These are phyloP conservation scores for Chrosomus eos DNA, from an alignment of 2,797 vertebrate species.

Conservation along the genomic window DNA sequence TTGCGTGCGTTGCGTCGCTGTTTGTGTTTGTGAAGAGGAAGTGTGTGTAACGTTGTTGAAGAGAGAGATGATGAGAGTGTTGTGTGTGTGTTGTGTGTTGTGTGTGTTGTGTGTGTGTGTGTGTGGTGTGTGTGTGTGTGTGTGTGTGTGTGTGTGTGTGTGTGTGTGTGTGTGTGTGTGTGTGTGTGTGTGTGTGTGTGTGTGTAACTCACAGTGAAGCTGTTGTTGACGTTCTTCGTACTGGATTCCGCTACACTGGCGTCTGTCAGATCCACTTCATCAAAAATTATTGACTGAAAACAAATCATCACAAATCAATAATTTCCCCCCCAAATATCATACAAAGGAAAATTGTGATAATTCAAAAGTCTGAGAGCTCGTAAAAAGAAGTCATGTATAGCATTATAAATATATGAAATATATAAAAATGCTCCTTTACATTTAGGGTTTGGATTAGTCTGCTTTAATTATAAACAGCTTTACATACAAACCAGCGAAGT, in stretches of 20 bases:
- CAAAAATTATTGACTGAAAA: slow-evolving; percentile 95
- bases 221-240: slow-evolving; percentile 98
- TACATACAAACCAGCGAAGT: not conserved
- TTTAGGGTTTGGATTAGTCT: too few relatives aligned
- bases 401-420: not conserved
- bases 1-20: too few relatives aligned
- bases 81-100: too few relatives aligned
- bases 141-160: not conserved
- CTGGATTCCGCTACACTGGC: slow-evolving; percentile 96
- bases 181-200: not conserved
- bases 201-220: slow-evolving; percentile 88
- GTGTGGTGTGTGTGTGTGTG: too few relatives aligned
- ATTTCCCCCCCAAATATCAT: not conserved
- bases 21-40: not conserved
- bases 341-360: not conserved
- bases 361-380: not conserved
- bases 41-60: too few relatives aligned
- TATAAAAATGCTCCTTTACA: too few relatives aligned
- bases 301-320: not conserved
- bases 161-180: slow-evolving; percentile 5
- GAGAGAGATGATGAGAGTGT: too few relatives aligned
- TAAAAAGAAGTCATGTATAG: not conserved
- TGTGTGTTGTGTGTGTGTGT: too few relatives aligned
- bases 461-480: not conserved
- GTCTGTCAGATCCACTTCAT: slow-evolving; percentile 95